Conservation (phyloP, 2,888 invertebrate genomes). For the Pammene aurita region DNA sequence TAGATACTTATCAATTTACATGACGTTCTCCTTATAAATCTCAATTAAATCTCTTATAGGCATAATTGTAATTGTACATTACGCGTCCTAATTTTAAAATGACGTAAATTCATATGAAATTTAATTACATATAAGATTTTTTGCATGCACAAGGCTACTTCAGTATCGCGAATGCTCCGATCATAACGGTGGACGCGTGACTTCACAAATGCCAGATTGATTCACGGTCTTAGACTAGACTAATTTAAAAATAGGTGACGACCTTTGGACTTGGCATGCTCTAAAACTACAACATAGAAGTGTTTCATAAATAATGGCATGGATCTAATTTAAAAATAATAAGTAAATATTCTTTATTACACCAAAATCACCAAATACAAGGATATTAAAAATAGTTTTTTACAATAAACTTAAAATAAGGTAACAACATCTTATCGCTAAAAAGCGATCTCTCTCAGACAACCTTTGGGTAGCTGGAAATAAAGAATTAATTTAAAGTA, state of each 20-base stretch:
- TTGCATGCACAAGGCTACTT: background rate
- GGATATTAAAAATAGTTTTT: too few species aligned
- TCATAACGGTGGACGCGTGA: conserved; percentile 19
- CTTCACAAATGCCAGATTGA: conserved; percentile 29
- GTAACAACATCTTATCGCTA: too few species aligned
- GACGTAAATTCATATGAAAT: background rate
- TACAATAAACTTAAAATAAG: too few species aligned
- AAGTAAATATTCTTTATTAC: too few species aligned
- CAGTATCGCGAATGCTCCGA: conserved; percentile 18
- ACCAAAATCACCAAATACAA: too few species aligned
- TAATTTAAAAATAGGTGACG: background rate
- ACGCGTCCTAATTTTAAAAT: conserved; percentile 2
- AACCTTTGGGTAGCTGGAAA: too few species aligned
- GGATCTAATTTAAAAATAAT: background rate
- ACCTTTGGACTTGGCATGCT: background rate
- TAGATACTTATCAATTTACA: conserved; percentile 46
- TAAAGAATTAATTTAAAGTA: too few species aligned
- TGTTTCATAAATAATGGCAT: background rate
- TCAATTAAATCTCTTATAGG: conserved; percentile 48
- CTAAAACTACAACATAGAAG: background rate
- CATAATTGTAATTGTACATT: conserved; percentile 39
- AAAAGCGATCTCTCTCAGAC: too few species aligned
- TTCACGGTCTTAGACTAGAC: background rate
- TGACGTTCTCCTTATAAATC: conserved; percentile 53
- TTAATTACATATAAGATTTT: background rate